phyloP scores from a whole-genome alignment of 2,888 invertebrate genomes.

The Scaptomyza parva region DNA sequence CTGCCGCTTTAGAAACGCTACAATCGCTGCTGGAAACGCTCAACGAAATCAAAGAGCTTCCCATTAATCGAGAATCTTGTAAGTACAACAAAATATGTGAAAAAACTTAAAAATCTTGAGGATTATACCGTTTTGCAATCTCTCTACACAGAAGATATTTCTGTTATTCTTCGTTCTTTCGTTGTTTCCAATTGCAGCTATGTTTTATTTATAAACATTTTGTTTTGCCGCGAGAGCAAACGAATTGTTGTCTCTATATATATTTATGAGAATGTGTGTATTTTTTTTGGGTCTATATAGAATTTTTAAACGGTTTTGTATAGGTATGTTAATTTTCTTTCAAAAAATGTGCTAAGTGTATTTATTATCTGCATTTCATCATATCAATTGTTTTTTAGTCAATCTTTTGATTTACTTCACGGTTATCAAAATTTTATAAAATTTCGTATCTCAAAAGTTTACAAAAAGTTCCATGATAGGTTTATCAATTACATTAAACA shows the following conservation, averaged over 20 bases:
- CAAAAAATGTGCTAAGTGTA: conserved; percentile 4
- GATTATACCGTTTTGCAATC: neutral
- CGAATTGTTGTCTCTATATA: neutral
- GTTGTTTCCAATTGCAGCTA: conserved; percentile 69
- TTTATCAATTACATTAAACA: neutral
- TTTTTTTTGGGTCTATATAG: conserved; percentile 4
- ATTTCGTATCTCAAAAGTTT: neutral
- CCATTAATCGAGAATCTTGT: conserved; percentile 81
- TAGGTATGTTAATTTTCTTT: neutral
- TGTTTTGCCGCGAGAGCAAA: conserved; percentile 25
- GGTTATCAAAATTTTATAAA: conserved; percentile 1
- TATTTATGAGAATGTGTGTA: neutral
- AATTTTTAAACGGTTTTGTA: neutral
- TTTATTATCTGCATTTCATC: conserved; percentile 8
- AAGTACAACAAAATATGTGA: conserved; percentile 54
- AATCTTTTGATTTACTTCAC: conserved; percentile 4
- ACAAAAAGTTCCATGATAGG: no score
- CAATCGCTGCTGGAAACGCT: conserved; percentile 74
- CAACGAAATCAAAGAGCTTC: conserved; percentile 77
- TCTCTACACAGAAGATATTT: conserved; percentile 5
- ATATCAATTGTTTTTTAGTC: neutral
- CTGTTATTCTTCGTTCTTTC: conserved; percentile 5
- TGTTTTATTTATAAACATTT: conserved; percentile 71
- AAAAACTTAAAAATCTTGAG: neutral
- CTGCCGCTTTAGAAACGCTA: conserved; percentile 79